Conservation (phyloP, 2,113 vertebrate species). For the Oncorhynchus nerka region DNA sequence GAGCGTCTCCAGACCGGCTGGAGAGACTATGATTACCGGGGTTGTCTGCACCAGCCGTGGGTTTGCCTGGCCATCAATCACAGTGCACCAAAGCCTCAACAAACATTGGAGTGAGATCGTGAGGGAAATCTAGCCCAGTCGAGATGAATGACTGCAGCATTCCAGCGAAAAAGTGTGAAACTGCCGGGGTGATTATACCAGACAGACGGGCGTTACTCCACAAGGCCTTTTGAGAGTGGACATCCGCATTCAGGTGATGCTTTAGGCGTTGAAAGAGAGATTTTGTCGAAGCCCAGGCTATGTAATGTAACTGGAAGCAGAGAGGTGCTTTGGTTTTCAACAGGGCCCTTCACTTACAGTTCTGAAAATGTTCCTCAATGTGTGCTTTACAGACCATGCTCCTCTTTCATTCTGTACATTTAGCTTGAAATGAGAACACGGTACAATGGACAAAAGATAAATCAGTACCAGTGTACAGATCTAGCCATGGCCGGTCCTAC, state of each 20-base stretch:
- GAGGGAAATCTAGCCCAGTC: neutral
- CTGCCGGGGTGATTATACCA: neutral
- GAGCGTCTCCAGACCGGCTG: neutral
- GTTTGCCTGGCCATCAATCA: slow-evolving; percentile 1
- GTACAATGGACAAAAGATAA: neutral
- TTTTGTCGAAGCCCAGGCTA: neutral
- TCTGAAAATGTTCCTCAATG: neutral
- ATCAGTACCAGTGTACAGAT: neutral
- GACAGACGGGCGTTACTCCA: neutral
- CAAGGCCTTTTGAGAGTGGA: neutral
- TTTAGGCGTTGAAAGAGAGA: slow-evolving; percentile 5
- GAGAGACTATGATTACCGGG: neutral
- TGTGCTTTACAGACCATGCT: neutral
- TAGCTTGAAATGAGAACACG: neutral
- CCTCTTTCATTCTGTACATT: neutral
- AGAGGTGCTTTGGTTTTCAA: neutral
- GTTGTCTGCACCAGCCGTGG: slow-evolving; percentile 1
- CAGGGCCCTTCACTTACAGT: neutral
- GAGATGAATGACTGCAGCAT: slow-evolving; percentile 20
- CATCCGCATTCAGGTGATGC: neutral
- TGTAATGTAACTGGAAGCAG: neutral
- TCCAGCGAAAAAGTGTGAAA: slow-evolving; percentile 5
- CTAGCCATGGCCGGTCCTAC: neutral
- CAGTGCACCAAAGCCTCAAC: neutral
- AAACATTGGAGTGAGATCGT: neutral